Conservation (phyloP, 2,113 vertebrate species). For the Chlorocebus sabaeus region DNA sequence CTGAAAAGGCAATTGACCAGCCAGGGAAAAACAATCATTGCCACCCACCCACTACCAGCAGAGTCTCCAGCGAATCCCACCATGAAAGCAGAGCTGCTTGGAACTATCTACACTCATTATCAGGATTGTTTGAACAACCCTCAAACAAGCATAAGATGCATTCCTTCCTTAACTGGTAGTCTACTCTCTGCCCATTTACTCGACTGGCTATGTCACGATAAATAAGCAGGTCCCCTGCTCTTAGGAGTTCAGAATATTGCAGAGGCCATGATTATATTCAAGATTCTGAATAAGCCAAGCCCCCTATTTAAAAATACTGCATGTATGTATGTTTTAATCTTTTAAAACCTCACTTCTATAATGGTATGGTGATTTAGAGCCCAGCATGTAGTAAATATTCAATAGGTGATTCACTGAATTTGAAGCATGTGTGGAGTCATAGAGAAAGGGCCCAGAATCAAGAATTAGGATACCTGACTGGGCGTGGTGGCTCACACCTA, state of each 20-base stretch:
- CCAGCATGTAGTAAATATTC: background rate
- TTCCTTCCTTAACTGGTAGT: background rate
- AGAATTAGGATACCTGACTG: background rate
- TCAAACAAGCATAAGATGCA: background rate
- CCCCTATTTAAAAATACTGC: background rate
- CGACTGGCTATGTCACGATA: background rate
- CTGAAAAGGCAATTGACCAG: slow-evolving; percentile 70
- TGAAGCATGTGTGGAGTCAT: background rate
- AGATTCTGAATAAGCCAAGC: background rate
- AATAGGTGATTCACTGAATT: background rate
- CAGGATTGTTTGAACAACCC: background rate
- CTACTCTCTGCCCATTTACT: background rate
- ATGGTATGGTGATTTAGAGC: background rate
- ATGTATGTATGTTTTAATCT: background rate
- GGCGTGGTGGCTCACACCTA: no score
- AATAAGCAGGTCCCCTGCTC: background rate
- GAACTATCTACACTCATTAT: background rate
- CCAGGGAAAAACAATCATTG: slow-evolving; percentile 7
- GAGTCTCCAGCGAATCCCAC: background rate
- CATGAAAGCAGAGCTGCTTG: background rate
- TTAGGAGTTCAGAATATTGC: background rate
- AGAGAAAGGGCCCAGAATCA: background rate
- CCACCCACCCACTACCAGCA: background rate
- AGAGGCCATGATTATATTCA: background rate
- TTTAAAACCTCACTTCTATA: background rate